A percentile compares a stretch with the other conserved stretches of the same genome.
Conservation (phyloP, 2,888 invertebrate genomes). For the Caenorhabditis uteleia region DNA sequence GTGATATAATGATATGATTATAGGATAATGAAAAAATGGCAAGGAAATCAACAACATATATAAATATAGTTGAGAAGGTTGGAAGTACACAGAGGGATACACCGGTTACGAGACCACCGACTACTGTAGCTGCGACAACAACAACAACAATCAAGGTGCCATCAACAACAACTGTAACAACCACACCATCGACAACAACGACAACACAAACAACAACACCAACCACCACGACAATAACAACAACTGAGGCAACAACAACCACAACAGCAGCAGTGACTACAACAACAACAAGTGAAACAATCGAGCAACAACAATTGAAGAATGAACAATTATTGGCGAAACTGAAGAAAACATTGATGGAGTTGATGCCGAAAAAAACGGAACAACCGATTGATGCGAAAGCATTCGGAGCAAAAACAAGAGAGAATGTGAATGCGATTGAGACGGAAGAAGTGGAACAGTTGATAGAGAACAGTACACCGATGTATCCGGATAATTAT, state of each 20-base stretch:
- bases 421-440: constrained; percentile 32
- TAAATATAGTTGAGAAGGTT: constrained; percentile 41
- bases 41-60: constrained; percentile 35
- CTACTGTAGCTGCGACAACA: background rate
- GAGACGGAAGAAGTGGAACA: constrained; percentile 11
- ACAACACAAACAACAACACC: constrained; percentile 2
- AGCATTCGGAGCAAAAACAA: constrained; percentile 27
- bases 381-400: constrained; percentile 1
- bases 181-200: too few relatives aligned
- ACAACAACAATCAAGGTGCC: constrained; percentile 2
- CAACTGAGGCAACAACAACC: constrained; percentile 3
- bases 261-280: constrained; percentile 11
- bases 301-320: background rate
- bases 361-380: constrained; percentile 2
- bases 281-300: background rate
- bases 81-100: background rate
- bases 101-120: constrained; percentile 1
- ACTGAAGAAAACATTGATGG: constrained; percentile 11
- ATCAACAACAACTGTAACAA: constrained; percentile 8
- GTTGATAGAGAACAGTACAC: too few relatives aligned
- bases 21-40: constrained; percentile 46
- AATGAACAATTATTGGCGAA: constrained; percentile 5
- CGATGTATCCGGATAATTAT: background rate
- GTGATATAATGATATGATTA: constrained; percentile 12
- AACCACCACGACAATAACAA: background rate